These are phyloP conservation scores for Deroplatys truncata DNA, from an alignment of 2,888 invertebrate genomes.

Conservation along the genomic window DNA sequence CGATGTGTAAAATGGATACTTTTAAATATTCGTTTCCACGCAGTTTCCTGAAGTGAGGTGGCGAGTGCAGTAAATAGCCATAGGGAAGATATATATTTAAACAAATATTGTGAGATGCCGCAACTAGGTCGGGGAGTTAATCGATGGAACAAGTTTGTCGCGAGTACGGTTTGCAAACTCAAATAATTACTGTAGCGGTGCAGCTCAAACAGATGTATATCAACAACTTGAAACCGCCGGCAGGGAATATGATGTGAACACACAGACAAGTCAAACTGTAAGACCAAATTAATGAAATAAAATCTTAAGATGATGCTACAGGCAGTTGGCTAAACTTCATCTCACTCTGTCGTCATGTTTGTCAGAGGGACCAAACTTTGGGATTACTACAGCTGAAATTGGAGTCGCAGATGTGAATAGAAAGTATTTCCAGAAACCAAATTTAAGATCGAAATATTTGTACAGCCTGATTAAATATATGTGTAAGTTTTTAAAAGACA, in stretches of 20 bases:
- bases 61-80: not conserved
- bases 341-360: not conserved
- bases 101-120: not conserved
- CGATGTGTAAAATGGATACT: no score
- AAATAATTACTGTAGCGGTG: not conserved
- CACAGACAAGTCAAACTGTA: not conserved
- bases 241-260: not conserved
- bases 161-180: not conserved
- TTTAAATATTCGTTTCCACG: no score
- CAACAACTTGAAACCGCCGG: not conserved
- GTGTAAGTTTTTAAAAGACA: no score
- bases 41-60: no score
- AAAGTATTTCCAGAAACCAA: no score
- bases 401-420: no score
- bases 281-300: not conserved
- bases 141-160: not conserved
- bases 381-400: not conserved
- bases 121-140: not conserved
- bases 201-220: not conserved
- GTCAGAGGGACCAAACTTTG: not conserved
- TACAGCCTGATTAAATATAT: no score
- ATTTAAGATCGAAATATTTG: no score
- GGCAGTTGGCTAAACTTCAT: not conserved
- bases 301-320: not conserved
- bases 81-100: not conserved